Percentiles rank a stretch among this genome's conserved stretches.
phyloP scores from a whole-genome alignment of 2,888 invertebrate species.

The Tiliacea aurago region DNA sequence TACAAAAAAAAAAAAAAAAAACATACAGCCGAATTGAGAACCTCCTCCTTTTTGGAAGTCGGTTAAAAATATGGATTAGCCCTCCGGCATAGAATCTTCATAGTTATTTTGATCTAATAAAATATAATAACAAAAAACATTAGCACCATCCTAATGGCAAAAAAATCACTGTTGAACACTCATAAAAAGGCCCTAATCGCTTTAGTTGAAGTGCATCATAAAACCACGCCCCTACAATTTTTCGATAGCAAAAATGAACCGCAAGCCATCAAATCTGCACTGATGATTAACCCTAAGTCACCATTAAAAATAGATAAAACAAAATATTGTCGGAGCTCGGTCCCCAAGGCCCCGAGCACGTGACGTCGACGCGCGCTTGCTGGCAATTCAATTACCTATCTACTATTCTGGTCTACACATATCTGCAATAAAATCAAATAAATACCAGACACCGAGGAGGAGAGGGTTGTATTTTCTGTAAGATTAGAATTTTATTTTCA shows the following conservation, averaged over 20 bases:
- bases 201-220: constrained; percentile 59
- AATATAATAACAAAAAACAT: constrained; percentile 41
- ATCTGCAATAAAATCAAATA: constrained; percentile 78
- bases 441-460: constrained; percentile 67
- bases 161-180: constrained; percentile 44
- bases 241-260: constrained; percentile 71
- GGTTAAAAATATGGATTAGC: not conserved
- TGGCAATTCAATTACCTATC: constrained; percentile 85
- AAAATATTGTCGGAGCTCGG: constrained; percentile 81
- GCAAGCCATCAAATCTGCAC: constrained; percentile 79
- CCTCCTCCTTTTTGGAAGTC: no score
- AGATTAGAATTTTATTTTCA: constrained; percentile 38
- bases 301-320: constrained; percentile 89
- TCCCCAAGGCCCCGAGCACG: constrained; percentile 79
- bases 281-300: constrained; percentile 83
- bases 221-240: constrained; percentile 63
- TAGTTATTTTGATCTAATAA: constrained; percentile 22
- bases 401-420: constrained; percentile 73
- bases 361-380: constrained; percentile 77
- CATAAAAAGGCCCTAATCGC: constrained; percentile 60
- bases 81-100: not conserved
- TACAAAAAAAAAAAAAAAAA: no score
- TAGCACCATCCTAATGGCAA: constrained; percentile 36
- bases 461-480: constrained; percentile 52
- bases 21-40: no score